phyloP scores from a whole-genome alignment of 1,140 invertebrate species.

The Anagrus nilaparvatae region DNA sequence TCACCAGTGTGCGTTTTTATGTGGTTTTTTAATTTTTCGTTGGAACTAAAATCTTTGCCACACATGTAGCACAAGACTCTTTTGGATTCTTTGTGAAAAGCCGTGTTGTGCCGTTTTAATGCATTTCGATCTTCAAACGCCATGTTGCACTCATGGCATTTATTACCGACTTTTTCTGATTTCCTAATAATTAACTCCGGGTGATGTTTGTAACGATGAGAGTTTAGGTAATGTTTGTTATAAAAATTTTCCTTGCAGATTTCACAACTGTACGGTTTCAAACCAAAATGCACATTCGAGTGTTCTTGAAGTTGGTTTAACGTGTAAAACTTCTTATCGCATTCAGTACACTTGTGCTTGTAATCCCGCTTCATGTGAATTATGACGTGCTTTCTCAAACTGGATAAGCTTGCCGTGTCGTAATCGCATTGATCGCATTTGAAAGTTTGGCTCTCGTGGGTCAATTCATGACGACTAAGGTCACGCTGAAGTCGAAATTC shows the following conservation, averaged over 20 bases:
- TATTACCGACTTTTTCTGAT: too few relatives aligned
- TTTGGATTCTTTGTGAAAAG: constrained; percentile 27
- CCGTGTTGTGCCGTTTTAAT: too few relatives aligned
- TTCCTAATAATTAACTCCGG: background rate
- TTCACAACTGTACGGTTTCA: constrained; percentile 45
- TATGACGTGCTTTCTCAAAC: constrained; percentile 35
- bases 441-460: constrained; percentile 35
- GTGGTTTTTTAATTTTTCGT: constrained; percentile 48
- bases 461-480: constrained; percentile 38
- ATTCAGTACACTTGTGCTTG: constrained; percentile 32
- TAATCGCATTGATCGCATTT: constrained; percentile 39
- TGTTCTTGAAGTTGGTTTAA: constrained; percentile 29
- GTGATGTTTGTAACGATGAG: constrained; percentile 32
- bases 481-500: constrained; percentile 36
- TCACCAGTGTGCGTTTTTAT: constrained; percentile 61
- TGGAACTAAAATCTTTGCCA: constrained; percentile 68
- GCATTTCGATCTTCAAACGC: too few relatives aligned
- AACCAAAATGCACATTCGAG: constrained; percentile 28
- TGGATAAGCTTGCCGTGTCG: constrained; percentile 35
- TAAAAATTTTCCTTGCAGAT: constrained; percentile 47
- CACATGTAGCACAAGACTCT: constrained; percentile 58
- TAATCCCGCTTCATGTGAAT: constrained; percentile 34
- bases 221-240: constrained; percentile 32
- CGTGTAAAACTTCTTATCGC: constrained; percentile 29
- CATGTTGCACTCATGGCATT: too few relatives aligned